Percentiles rank a stretch among this genome's conserved stretches.
These are phyloP conservation scores for Chelonus insularis DNA, from an alignment of 1,140 invertebrate species.

Conservation along the genomic window DNA sequence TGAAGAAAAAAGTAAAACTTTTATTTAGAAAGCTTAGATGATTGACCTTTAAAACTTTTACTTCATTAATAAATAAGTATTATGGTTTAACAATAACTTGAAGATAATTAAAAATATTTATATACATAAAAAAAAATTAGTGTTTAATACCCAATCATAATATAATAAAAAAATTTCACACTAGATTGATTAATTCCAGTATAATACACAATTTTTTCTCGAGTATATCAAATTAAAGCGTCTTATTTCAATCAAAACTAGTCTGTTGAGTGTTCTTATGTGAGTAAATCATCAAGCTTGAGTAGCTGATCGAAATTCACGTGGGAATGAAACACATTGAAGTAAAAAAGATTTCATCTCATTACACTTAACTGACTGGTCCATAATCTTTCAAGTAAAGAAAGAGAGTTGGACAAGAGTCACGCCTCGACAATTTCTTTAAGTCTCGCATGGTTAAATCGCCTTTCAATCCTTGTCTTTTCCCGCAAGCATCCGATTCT, in stretches of 20 bases:
- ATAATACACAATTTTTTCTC: not conserved
- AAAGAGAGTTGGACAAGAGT: slow-evolving; percentile 6
- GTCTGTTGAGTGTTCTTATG: not conserved
- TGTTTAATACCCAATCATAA: no score
- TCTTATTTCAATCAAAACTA: not conserved
- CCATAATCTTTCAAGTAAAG: not conserved
- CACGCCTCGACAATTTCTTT: slow-evolving; percentile 21
- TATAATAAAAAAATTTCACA: not conserved
- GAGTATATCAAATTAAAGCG: slow-evolving; percentile 2
- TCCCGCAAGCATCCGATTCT: not conserved
- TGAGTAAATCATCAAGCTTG: not conserved
- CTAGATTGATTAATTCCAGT: not conserved
- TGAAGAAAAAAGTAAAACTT: no score
- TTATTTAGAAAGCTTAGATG: no score
- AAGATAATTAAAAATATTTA: no score
- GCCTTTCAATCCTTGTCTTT: slow-evolving; percentile 8
- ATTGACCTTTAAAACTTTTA: no score
- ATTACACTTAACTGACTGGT: not conserved
- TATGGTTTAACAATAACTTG: no score
- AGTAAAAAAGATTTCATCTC: slow-evolving; percentile 1
- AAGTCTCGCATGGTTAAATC: slow-evolving; percentile 16
- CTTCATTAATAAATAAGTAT: no score
- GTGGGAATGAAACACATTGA: not conserved
- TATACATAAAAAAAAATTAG: no score
- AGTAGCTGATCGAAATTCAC: slow-evolving; percentile 13